A percentile compares a stretch with the other conserved stretches of the same genome.
phyloP scores from a whole-genome alignment of 2,888 invertebrate species.

The Horisme vitalbata region DNA sequence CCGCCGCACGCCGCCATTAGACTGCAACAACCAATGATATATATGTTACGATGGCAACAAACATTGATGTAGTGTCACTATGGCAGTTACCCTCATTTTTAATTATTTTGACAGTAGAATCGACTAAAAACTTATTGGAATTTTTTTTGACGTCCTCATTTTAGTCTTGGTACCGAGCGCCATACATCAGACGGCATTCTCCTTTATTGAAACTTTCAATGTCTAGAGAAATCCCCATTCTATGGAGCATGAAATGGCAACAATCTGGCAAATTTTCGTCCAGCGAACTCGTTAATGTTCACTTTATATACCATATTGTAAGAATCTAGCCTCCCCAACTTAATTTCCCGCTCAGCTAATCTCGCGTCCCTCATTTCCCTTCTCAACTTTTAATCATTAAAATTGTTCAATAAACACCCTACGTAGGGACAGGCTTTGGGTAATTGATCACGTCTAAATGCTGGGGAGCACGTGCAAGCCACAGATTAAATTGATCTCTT shows the following conservation, averaged over 20 bases:
- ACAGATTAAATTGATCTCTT: slow-evolving; percentile 61
- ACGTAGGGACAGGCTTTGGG: slow-evolving; percentile 46
- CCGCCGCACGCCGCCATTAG: no score
- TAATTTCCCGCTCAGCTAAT: slow-evolving; percentile 31
- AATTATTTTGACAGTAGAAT: no score
- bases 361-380: slow-evolving; percentile 24
- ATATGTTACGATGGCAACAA: no score
- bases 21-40: no score
- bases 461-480: slow-evolving; percentile 25
- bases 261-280: background rate
- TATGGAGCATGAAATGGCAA: background rate
- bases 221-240: no score
- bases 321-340: slow-evolving; percentile 19
- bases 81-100: no score
- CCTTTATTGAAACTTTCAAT: no score
- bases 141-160: no score
- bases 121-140: no score
- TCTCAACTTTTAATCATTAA: slow-evolving; percentile 43
- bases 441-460: slow-evolving; percentile 68
- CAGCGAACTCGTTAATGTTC: background rate
- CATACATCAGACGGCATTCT: no score
- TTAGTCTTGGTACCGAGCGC: no score
- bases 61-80: no score
- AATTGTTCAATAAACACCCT: slow-evolving; percentile 45
- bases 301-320: slow-evolving; percentile 6